phyloP scores from a whole-genome alignment of 2,113 vertebrate species.

The Atrichornis clamosus region DNA sequence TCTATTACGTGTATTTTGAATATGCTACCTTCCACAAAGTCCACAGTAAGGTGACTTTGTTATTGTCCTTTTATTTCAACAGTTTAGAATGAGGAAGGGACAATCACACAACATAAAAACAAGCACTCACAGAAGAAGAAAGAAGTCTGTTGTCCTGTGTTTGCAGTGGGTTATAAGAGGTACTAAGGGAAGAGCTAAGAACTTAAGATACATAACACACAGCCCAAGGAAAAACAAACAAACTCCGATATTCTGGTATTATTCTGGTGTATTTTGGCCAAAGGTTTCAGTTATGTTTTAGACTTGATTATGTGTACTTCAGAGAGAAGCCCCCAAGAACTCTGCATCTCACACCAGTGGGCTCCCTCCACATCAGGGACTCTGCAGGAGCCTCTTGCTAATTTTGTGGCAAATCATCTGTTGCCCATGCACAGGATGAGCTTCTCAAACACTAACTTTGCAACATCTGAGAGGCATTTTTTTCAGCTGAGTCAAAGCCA shows the following conservation, averaged over 20 bases:
- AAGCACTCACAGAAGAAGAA: neutral
- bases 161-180: neutral
- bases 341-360: neutral
- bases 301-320: neutral
- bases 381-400: neutral
- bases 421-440: neutral
- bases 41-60: neutral
- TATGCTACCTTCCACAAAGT: neutral
- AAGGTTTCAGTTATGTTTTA: neutral
- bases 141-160: neutral
- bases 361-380: neutral
- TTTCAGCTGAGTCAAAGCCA: constrained; percentile 4
- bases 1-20: neutral
- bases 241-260: neutral
- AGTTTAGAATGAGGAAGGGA: neutral
- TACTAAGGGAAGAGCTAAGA: neutral
- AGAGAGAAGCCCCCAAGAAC: neutral
- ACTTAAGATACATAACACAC: neutral
- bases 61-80: neutral
- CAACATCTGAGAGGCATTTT: neutral
- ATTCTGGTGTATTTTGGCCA: neutral
- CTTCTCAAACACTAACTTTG: neutral
- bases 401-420: neutral
- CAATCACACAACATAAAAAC: neutral
- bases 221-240: neutral